Base-by-base conservation (phyloP, 1,140 invertebrate species). In the Trichomalopsis sarcophagae region DNA sequence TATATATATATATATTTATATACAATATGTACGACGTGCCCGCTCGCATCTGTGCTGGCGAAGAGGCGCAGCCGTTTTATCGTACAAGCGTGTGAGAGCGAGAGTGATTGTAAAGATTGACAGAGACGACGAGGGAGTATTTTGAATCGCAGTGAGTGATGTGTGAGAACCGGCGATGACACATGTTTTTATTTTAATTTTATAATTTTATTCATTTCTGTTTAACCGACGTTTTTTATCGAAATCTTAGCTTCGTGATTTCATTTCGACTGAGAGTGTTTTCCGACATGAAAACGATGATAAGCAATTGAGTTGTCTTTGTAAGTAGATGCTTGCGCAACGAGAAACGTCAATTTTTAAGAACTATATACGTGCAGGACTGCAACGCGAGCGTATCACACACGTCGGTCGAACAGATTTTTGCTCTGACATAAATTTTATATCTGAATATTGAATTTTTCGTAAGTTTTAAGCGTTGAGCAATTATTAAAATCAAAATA, bases 221-320 rank as follows among this genome's bases (percentile, higher is more conserved):
- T 55, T 55, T 55, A 55, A 55, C 14, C 55, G 55, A 50, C 47
- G 11, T 50, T 50, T 50, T 17, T 13, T 9, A 14, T 50, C 10
- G 14, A 13, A 14, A 50, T 13, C 47, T 50, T 14, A 50, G 2
- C 10, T 50, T 44, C 6, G 7, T 44, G 40, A 10, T 44, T 50
- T 50, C 14, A 50, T 50, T 50, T 50, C 13, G 47, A 50, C 47
- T 50, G 40, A 44, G 40, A 44, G 40, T 44, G 40, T 44, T 44
- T 44, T 44, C 40, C 40, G 40, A 44, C 40, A 44, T 44, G 40
- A 44, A 44, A 62, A n/a, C 55, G 55, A 62, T 7, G 55, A 62
- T 62, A 62, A 62, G 55, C 55, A 62, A 62, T 62, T 62, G 55
- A 62, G 55, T 62, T 62, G 21, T 62, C 55, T 62, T 62, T 62